Conservation (phyloP, 2,888 invertebrate species). For the Osedax frankpressi region DNA sequence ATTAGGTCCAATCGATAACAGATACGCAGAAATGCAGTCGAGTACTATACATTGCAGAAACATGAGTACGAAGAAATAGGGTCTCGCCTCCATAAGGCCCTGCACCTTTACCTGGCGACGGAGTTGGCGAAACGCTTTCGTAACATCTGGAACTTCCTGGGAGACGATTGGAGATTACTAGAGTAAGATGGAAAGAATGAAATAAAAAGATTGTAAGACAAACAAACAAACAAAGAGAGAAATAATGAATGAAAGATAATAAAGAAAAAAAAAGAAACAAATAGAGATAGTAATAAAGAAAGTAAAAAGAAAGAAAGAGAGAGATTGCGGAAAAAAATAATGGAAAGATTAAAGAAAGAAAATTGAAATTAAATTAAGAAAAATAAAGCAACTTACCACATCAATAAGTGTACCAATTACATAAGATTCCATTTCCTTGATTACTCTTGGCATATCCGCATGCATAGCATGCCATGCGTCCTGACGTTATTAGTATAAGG, state of each 20-base stretch:
- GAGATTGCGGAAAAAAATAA: too few relatives aligned
- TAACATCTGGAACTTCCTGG: slow-evolving; percentile 24
- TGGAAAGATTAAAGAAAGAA: too few relatives aligned
- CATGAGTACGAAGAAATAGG: slow-evolving; percentile 30
- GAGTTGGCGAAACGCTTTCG: slow-evolving; percentile 36
- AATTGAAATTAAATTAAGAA: neutral
- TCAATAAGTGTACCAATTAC: slow-evolving; percentile 30
- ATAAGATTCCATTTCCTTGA: slow-evolving; percentile 37
- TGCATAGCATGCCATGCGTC: slow-evolving; percentile 44
- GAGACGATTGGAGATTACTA: neutral
- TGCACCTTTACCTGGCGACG: slow-evolving; percentile 33
- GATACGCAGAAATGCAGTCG: neutral
- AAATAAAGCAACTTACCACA: neutral
- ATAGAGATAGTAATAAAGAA: too few relatives aligned
- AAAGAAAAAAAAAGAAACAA: too few relatives aligned
- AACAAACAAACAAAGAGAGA: too few relatives aligned
- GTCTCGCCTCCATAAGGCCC: slow-evolving; percentile 32
- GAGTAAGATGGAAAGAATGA: too few relatives aligned
- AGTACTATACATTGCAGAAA: slow-evolving; percentile 13
- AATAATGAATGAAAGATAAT: too few relatives aligned
- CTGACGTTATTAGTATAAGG: too few relatives aligned
- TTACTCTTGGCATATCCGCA: slow-evolving; percentile 35
- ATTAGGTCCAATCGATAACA: neutral
- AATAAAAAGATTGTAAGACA: too few relatives aligned
- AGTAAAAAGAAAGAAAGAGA: too few relatives aligned